Conservation (phyloP, 92 coral and sea anemone genomes). For the Parazoanthus darwini region DNA sequence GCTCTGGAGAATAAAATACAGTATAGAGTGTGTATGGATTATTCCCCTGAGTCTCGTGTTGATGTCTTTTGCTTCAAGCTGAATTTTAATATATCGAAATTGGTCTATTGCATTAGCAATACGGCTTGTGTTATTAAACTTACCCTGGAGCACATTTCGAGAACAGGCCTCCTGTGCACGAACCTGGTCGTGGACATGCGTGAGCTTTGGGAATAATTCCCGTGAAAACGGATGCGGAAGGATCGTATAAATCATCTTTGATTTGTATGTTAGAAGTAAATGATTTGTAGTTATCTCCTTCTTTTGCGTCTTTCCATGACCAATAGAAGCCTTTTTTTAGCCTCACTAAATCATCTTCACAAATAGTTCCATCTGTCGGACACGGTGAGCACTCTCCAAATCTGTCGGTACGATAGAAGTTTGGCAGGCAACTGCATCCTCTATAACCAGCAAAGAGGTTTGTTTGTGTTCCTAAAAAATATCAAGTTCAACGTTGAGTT, state of each 20-base stretch:
- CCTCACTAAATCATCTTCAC: background rate
- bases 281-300: background rate
- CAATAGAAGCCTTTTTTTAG: background rate
- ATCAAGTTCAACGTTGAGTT: background rate
- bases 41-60: no score
- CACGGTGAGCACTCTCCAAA: background rate
- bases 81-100: no score
- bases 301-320: background rate
- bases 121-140: background rate
- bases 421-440: background rate
- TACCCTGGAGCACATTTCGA: background rate
- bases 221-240: background rate
- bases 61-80: no score
- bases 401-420: background rate
- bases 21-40: no score
- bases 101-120: no score
- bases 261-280: background rate
- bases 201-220: background rate
- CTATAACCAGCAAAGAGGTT: conserved; percentile 3
- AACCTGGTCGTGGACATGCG: background rate
- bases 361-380: background rate
- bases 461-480: conserved; percentile 5
- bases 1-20: no score
- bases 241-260: background rate
- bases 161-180: background rate